Evolutionary conservation across 2,797 vertebrate genomes (phyloP), one percentile per base, ranked within the genome.

Genomic region (Amblyopsis hoosieri): DNA sequence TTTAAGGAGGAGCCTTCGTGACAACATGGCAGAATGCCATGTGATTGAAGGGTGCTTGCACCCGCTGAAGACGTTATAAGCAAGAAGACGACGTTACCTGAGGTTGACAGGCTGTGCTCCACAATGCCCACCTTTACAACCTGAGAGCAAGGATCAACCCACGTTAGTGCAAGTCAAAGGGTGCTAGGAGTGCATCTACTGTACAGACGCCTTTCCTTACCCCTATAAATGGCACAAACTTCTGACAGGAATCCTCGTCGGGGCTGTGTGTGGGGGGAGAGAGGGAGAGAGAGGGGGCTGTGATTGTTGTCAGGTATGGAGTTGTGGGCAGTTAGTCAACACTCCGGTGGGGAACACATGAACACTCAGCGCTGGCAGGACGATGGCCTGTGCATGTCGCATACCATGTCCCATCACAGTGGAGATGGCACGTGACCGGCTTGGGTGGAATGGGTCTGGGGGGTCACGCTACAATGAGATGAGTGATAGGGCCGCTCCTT

Each of bases 151-250:
- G 2, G 49, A 62, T 12, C 54, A 45, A 8, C 58, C 17, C 1
- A 9, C 45, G 49, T 56, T 2, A 45, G 14, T 13, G 7, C 71
- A 4, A 69, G 14, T 70, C 6, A 23, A 48, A 19, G 13, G 0
- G 10, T 64, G 61, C 13, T 59, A 12, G 56, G 29, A 49, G 23
- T 2, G 11, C 7, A 55, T 14, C 0, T 3, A 6, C 0, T 33
- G 19, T 1, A 37, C 33, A 37, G 33, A 31, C 23, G 31, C 12
- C 53, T 54, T n/a, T 0, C 31, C 15, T 93, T 85, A 96, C 95
- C 94, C 95, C 95, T 12, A 96, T 95, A 69, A 96, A 96, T 42
- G 95, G 95, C 78, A 97, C 92, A 86, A 97, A 97, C 76, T 96
- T 96, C 91, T 96, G 95, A 89, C 95, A 96, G 74, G 95, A 96